Base-by-base conservation (phyloP, 1,140 invertebrate genomes). In the Aphelinus atriplicis region DNA sequence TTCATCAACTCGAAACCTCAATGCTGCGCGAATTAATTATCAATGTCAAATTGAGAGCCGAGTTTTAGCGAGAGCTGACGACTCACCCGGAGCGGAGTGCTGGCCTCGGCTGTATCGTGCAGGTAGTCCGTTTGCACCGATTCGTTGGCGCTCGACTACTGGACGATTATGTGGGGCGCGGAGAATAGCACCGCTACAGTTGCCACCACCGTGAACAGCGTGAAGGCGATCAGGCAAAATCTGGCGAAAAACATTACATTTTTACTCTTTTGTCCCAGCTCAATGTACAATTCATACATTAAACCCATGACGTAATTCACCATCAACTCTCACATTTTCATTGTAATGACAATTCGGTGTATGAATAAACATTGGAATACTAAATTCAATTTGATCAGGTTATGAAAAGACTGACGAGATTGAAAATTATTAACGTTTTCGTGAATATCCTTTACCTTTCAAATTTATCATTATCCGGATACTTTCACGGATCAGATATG, bases 211-310 rank as follows among this genome's bases (percentile, higher is more conserved):
- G 98, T 98, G 90, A 99, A 98, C 81, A 97, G 88, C 72, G 97
- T 96, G 91, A 99, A 99, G 84, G 98, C 93, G 88, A 97, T 95
- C 87, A 99, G 92, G 90, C 98, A 99, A 87, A 98, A 93, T 89
- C 97, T 93, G 88, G 26, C 26, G 26, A 26, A 26, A 26, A 26
- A 26, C 26, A 26, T 26, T 26, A 26, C 26, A 26, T 65, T 7
- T 7, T 10, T 7, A 55, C 5, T 55, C 53, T 10, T 7, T 10
- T 5, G 10, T 10, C 5, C 26, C 26, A 26, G 26, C 26, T 26
- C 26, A 26, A 26, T 26, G 26, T 26, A 26, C 10, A 26, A n/a
- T n/a, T 53, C 46, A 26, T 56, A 10, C n/a, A 43, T 5, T 4
- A 60, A 60, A 60, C 10, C 9, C 4, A 60, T 5, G 58, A 60